Conservation (phyloP, 2,888 invertebrate species). For the Azorinus chamasolen region DNA sequence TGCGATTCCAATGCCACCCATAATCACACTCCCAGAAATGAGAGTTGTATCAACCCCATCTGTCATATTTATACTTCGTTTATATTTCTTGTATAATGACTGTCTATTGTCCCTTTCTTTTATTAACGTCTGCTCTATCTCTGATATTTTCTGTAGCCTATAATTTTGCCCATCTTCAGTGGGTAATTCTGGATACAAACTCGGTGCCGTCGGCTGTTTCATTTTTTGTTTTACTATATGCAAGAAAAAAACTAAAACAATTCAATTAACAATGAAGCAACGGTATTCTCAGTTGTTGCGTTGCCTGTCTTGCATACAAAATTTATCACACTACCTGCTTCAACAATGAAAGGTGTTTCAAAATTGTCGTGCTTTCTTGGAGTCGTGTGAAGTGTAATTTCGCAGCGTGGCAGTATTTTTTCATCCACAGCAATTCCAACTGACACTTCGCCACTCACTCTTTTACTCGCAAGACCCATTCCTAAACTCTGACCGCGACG, state of each 20-base stretch:
- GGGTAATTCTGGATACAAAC: slow-evolving; percentile 40
- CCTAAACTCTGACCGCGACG: slow-evolving; percentile 35
- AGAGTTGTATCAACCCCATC: slow-evolving; percentile 47
- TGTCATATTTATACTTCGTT: slow-evolving; percentile 43
- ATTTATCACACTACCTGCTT: slow-evolving; percentile 43
- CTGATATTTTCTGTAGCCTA: slow-evolving; percentile 53
- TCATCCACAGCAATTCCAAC: slow-evolving; percentile 35
- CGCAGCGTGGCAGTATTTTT: slow-evolving; percentile 22
- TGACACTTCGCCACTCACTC: slow-evolving; percentile 30
- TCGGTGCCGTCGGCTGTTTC: slow-evolving; percentile 48
- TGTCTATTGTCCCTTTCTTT: slow-evolving; percentile 29
- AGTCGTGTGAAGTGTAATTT: slow-evolving; percentile 32
- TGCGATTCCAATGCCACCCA: slow-evolving; percentile 22
- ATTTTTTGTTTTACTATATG: slow-evolving; percentile 20
- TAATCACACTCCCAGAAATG: slow-evolving; percentile 34
- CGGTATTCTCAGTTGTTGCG: slow-evolving; percentile 34
- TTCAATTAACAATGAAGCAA: slow-evolving; percentile 37
- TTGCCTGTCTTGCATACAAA: slow-evolving; percentile 30
- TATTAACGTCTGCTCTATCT: slow-evolving; percentile 22
- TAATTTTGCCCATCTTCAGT: slow-evolving; percentile 50
- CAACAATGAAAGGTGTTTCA: slow-evolving; percentile 31
- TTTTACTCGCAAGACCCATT: slow-evolving; percentile 23
- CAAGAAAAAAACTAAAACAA: slow-evolving; percentile 21
- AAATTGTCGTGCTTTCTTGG: slow-evolving; percentile 40
- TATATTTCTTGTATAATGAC: slow-evolving; percentile 53